phyloP scores from a whole-genome alignment of 2,797 vertebrate species.

The Amblyopsis hoosieri region DNA sequence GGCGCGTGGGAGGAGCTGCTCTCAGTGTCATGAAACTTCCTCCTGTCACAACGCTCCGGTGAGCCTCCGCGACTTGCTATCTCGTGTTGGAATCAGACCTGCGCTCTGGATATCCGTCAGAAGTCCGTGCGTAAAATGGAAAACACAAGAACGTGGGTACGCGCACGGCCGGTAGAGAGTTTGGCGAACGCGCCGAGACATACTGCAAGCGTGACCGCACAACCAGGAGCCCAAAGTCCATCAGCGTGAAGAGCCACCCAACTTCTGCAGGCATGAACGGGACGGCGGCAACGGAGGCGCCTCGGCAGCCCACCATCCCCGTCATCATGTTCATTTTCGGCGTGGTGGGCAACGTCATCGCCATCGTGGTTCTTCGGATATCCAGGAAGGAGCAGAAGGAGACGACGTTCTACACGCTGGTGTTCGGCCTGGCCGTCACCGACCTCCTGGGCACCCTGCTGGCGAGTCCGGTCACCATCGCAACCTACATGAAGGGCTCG shows the following conservation, averaged over 20 bases:
- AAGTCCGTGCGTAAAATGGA: conserved; percentile 49
- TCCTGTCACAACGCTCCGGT: conserved; percentile 34
- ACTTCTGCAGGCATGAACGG: conserved; percentile 43
- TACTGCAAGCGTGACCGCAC: conserved; percentile 22
- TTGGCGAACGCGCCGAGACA: conserved; percentile 17
- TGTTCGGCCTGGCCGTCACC: conserved; percentile 92
- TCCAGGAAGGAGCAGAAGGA: conserved; percentile 94
- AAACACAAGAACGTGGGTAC: conserved; percentile 37
- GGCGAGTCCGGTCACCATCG: conserved; percentile 92
- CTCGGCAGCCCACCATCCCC: conserved; percentile 82
- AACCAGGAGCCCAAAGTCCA: conserved; percentile 11
- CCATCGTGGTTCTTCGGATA: conserved; percentile 92
- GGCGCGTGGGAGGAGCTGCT: conserved; percentile 56
- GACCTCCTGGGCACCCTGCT: conserved; percentile 94
- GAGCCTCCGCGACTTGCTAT: not conserved
- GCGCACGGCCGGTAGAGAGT: conserved; percentile 2
- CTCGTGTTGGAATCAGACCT: not conserved
- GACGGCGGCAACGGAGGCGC: not conserved
- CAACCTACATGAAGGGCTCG: conserved; percentile 88
- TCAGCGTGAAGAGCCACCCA: conserved; percentile 9
- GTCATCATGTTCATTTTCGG: conserved; percentile 95
- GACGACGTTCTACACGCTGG: conserved; percentile 95
- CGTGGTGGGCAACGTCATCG: conserved; percentile 93
- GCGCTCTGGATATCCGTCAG: not conserved
- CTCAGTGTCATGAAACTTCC: conserved; percentile 25